Evolutionary conservation across 1,140 invertebrate genomes (phyloP), one percentile per base, ranked within the genome.

Genomic region (Aphidius gifuensis): DNA sequence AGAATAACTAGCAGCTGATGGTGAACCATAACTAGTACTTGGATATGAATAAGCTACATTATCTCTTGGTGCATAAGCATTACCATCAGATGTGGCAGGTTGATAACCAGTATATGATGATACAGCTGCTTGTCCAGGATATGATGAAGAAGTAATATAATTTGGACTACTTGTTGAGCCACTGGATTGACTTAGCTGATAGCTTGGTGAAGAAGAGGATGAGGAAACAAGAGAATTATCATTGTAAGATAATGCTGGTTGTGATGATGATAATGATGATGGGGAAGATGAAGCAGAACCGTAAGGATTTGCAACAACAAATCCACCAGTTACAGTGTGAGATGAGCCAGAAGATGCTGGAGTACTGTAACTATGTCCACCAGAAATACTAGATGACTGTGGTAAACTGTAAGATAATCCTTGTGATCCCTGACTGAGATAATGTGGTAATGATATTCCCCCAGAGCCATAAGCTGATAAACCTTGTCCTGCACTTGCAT

Each of bases 11-110:
- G 2, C 4, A 32, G 23, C 23, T 32, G 23, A 32, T 32, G 2
- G 23, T 32, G 23, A 32, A 32, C 23, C 23, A 32, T 32, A 32
- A 4, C 4, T 32, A 32, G 23, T 32, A 32, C 23, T 32, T 32
- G 23, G 23, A 32, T 32, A 32, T 32, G 23, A 3, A 32, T 32
- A 32, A 32, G 23, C 23, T 32, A 32, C 23, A 32, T 32, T 32
- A 3, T 32, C 23, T 32, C 23, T 32, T 32, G 23, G 23, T 32
- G 68, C 62, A 46, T 76, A 76, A 1, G 69, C 9, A 40, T 67
- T 73, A 5, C 72, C 71, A 3, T 70, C 65, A 0, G 72, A 75
- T 1, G 74, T 71, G 5, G 71, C 55, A 5, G 75, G 72, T 5
- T 64, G 32, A 44, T 75, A 79, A 45, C 69, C 16, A 21, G 70